Base-by-base conservation (phyloP, 2,113 vertebrate genomes). In the Paratilapia polleni region DNA sequence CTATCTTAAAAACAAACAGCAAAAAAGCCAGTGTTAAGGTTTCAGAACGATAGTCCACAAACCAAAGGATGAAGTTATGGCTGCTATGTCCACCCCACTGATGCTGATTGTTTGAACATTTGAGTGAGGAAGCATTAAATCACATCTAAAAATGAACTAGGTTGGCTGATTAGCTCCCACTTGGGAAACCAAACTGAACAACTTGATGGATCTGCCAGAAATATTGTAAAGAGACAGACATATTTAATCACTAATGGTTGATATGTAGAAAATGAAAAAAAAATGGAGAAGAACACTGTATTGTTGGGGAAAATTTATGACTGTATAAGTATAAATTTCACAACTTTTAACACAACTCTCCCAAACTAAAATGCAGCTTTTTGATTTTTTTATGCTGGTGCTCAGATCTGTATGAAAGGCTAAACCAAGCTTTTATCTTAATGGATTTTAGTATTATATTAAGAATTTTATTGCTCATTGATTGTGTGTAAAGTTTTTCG, bases 381-480 rank as follows among this genome's bases (percentile, higher is more conserved):
- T 38, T 2, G 0, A 47, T 57, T 41, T 6, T 81, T 36, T 19
- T n/a, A 13, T 7, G 36, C 28, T 41, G 8, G 8, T 57, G 49
- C 31, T 52, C 17, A 26, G 17, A 61, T 49, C 6, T 26, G 31
- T 26, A 34, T 76, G 70, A 70, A 87, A 81, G 15, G 10, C 14
- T 26, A 59, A 34, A 47, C 73, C 9, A 15, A 49, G 66, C 34
- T 79, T 74, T 75, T 41, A 59, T 63, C 81, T 77, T 74, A 60
- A 86, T 78, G 8, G 75, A 13, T 79, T 58, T 57, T 17, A 49
- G n/a, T 57, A 34, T 43, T 13, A 74, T 83, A 36, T 75, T 2
- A 61, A 83, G 68, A 58, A 49, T 77, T 82, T 77, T 56, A 63
- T 58, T 43, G 47, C 19, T 57, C n/a, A 62, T 84, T 12, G 70